Base-by-base conservation (phyloP, 2,888 invertebrate species). In the Nasonovia ribisnigri region DNA sequence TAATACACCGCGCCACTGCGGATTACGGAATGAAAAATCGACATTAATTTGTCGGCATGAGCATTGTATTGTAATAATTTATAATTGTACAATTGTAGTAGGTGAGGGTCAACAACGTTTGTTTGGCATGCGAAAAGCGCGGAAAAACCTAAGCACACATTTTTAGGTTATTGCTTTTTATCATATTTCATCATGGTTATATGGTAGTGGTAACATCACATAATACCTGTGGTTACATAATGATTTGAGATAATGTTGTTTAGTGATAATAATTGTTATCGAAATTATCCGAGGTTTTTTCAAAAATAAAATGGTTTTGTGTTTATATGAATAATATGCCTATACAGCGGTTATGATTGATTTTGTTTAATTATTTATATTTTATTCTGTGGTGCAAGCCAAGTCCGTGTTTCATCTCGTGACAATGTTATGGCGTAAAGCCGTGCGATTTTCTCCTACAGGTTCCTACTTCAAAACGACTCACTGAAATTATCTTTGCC, bases 51-150 rank as follows among this genome's bases (percentile, higher is more conserved):
- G 54, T 20, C 54, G 0, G 3, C 26, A 16, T 20, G 77, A 36
- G 36, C 20, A 77, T 36, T 20, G 36, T 1, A 36, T 77, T 20
- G 26, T 11, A 57, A 29, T 26, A 26, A 57, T 57, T 57, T 57
- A 43, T 54, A 89, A 88, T 8, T 86, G 51, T 51, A n/a, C 5
- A 26, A 13, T 91, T 91, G 20, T 88, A 36, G 26, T 48, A 0
- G 42, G 26, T 26, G 26, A 11, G 26, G 20, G 84, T 24, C n/a
- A 36, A 77, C 42, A 42, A 57, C 42, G 36, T 57, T 46, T 36
- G 24, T 48, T 88, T 48, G 29, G 86, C 90, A 43, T 60, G 93
- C 67, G n/a, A 93, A 93, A 93, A 93, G 93, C 93, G 93, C 93
- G 93, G 93, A 93, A 93, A 93, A 86, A 67, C 67, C 42, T 87